Conservation (phyloP, 2,113 vertebrate genomes). For the Hypomesus transpacificus region DNA sequence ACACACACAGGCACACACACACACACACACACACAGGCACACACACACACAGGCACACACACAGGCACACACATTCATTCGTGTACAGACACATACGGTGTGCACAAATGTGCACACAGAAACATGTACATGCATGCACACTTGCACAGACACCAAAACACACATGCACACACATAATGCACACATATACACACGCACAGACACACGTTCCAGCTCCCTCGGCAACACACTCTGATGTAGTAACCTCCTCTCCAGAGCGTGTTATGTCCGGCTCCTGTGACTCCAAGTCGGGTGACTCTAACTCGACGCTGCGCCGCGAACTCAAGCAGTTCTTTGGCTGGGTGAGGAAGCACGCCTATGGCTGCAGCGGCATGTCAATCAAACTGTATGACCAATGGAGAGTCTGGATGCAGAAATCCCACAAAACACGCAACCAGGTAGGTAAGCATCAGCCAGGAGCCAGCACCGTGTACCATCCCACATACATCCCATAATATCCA, state of each 20-base stretch:
- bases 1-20: background rate
- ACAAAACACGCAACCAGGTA: slow-evolving; percentile 99
- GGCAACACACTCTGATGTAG: background rate
- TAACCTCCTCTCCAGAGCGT: slow-evolving; percentile 64
- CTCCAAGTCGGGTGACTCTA: slow-evolving; percentile 88
- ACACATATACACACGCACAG: no score
- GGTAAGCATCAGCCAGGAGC: slow-evolving; percentile 73
- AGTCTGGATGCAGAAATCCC: slow-evolving; percentile 96
- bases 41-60: background rate
- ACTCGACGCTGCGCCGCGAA: slow-evolving; percentile 90
- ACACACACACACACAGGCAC: slow-evolving; percentile 1
- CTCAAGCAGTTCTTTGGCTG: slow-evolving; percentile 98
- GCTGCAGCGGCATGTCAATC: slow-evolving; percentile 95
- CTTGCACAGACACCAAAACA: background rate
- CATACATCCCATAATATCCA: background rate
- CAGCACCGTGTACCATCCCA: background rate
- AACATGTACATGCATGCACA: background rate
- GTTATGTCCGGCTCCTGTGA: slow-evolving; percentile 82
- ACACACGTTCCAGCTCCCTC: no score
- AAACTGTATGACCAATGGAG: slow-evolving; percentile 98
- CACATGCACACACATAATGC: no score
- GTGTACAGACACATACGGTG: background rate
- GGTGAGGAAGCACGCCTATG: slow-evolving; percentile 93
- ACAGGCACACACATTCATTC: background rate
- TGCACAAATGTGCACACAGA: background rate